Base-by-base conservation (phyloP, 2,888 invertebrate genomes). In the Stenodema calcarata region DNA sequence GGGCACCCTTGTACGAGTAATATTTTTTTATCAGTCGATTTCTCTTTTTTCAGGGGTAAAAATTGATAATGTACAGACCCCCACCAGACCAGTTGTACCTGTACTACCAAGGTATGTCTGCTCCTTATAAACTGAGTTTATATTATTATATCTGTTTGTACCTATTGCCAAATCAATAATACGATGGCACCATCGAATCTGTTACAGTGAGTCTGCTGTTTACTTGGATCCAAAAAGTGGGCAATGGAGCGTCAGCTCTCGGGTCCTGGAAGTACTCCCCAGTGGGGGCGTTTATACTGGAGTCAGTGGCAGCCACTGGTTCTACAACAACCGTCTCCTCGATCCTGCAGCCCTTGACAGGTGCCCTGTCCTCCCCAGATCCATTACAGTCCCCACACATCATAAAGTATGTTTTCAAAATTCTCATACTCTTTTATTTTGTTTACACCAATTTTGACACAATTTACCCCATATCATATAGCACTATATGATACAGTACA, bases 201-300 rank as follows among this genome's bases (percentile, higher is more conserved):
- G 6, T 89, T 89, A 90, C 87, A 92, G 91, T 88, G 92, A 92
- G 89, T 91, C 92, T 27, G 92, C 92, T 2, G 92, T 92, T 16
- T 92, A 91, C 89, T 91, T 92, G n/a, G 92, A 92, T 88, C 91
- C 91, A 69, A 92, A 92, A 89, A 91, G 91, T 80, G 91, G 91
- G 85, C 91, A 91, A 78, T 92, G 92, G 92, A 91, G 92, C n/a
- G 92, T 92, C 89, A 92, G 91, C 88, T 92, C 92, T 88, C 90
- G 92, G 28, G 88, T 92, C 27, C 91, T 92, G 27, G 86, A 86
- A 69, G 79, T 79, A 2, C 90, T 88, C 28, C 89, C 89, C 70
- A 86, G 88, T 28, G 89, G 87, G 75, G 87, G 86, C 70, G 88
- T 87, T 41, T 82, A 82, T 41, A 70, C 16, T 6, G 88, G 88